Evolutionary conservation across 2,797 vertebrate genomes (phyloP).

Genomic region (Aeoliscus strigatus): DNA sequence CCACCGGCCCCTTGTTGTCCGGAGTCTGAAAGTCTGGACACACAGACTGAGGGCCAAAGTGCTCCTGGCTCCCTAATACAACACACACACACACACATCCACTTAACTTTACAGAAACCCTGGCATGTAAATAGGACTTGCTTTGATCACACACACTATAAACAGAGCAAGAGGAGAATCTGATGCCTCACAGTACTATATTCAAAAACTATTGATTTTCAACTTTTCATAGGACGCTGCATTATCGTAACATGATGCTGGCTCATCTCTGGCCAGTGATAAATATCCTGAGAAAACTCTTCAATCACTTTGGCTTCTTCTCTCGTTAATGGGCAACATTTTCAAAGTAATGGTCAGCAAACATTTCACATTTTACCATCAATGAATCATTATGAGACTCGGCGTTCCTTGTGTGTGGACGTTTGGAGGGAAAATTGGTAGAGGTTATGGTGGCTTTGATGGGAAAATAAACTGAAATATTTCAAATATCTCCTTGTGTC

Average conservation of each 20-base stretch:
- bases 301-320: conserved; percentile 34
- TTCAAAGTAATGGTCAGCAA: conserved; percentile 30
- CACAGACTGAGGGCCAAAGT: conserved; percentile 54
- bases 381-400: conserved; percentile 11
- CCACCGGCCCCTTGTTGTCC: conserved; percentile 40
- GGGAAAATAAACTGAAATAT: background rate
- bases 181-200: conserved; percentile 59
- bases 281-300: conserved; percentile 42
- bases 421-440: conserved; percentile 1
- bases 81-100: conserved; percentile 5
- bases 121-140: conserved; percentile 49
- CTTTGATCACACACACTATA: conserved; percentile 59
- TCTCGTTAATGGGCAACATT: conserved; percentile 13
- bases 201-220: conserved; percentile 71
- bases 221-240: conserved; percentile 69
- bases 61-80: conserved; percentile 34
- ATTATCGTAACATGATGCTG: conserved; percentile 71
- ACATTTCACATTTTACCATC: conserved; percentile 17
- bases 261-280: conserved; percentile 43
- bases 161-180: conserved; percentile 50
- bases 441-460: background rate
- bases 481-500: background rate
- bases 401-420: no score
- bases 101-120: conserved; percentile 51
- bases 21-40: conserved; percentile 76